Evolutionary conservation across 2,888 invertebrate genomes (phyloP).

Genomic region (Netelia melanura): DNA sequence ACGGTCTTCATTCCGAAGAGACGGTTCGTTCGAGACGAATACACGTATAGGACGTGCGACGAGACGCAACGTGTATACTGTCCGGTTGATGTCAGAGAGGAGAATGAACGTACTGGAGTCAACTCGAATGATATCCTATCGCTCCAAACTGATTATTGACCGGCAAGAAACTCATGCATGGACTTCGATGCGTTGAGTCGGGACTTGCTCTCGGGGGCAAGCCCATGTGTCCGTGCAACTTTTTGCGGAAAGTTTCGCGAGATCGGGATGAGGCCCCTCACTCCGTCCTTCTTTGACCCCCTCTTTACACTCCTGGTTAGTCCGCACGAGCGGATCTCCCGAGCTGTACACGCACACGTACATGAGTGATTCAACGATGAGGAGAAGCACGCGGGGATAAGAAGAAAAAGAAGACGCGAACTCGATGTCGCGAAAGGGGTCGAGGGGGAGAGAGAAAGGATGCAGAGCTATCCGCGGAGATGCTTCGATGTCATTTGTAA

Average conservation of each 20-base stretch:
- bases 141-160: slow-evolving; percentile 75
- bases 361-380: slow-evolving; percentile 48
- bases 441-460: slow-evolving; percentile 36
- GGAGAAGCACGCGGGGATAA: slow-evolving; percentile 46
- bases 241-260: slow-evolving; percentile 64
- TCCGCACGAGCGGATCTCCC: slow-evolving; percentile 37
- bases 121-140: slow-evolving; percentile 66
- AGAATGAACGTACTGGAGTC: slow-evolving; percentile 66
- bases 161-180: slow-evolving; percentile 78
- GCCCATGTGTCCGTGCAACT: slow-evolving; percentile 41
- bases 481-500: slow-evolving; percentile 78
- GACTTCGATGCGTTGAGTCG: slow-evolving; percentile 72
- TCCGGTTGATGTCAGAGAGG: slow-evolving; percentile 32
- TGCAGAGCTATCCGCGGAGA: slow-evolving; percentile 64
- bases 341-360: slow-evolving; percentile 10
- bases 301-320: slow-evolving; percentile 21
- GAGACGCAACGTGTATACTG: slow-evolving; percentile 22
- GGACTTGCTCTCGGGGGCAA: slow-evolving; percentile 33
- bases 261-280: slow-evolving; percentile 57
- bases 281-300: background rate
- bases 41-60: background rate
- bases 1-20: slow-evolving; percentile 21
- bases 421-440: slow-evolving; percentile 24
- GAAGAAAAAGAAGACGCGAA: slow-evolving; percentile 38
- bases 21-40: background rate